phyloP scores from a whole-genome alignment of 2,113 vertebrate genomes.

The Heteronetta atricapilla region DNA sequence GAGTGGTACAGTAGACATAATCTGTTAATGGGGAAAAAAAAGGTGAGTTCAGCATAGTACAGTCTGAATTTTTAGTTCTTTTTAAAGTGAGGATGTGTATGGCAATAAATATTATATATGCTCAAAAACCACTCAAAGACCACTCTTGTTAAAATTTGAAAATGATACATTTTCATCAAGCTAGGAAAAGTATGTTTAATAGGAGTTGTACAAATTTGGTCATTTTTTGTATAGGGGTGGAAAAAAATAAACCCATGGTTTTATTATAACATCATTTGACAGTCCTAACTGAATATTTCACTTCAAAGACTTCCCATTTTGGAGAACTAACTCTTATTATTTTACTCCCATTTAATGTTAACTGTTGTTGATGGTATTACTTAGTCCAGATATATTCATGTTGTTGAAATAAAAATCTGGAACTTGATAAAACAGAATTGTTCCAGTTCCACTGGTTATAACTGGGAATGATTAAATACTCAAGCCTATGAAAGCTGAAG shows the following conservation, averaged over 20 bases:
- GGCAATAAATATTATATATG: slow-evolving; percentile 71
- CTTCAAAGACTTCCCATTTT: slow-evolving; percentile 72
- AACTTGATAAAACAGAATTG: slow-evolving; percentile 53
- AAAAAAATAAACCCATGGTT: slow-evolving; percentile 66
- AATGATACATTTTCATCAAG: slow-evolving; percentile 70
- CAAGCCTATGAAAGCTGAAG: slow-evolving; percentile 58
- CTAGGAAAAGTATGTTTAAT: slow-evolving; percentile 69
- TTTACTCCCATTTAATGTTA: slow-evolving; percentile 73
- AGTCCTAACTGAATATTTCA: slow-evolving; percentile 70
- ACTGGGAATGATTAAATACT: slow-evolving; percentile 59
- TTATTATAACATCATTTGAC: slow-evolving; percentile 74
- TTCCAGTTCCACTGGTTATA: slow-evolving; percentile 58
- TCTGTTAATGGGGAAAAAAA: slow-evolving; percentile 51
- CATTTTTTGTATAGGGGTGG: slow-evolving; percentile 67
- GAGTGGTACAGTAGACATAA: slow-evolving; percentile 61
- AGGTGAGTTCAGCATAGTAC: slow-evolving; percentile 57
- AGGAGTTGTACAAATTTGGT: slow-evolving; percentile 77
- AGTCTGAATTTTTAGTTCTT: slow-evolving; percentile 77
- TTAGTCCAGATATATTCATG: slow-evolving; percentile 63
- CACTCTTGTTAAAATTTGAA: slow-evolving; percentile 73
- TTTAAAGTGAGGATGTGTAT: slow-evolving; percentile 73
- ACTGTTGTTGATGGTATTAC: slow-evolving; percentile 70
- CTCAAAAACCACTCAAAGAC: slow-evolving; percentile 67
- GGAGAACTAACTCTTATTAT: slow-evolving; percentile 66
- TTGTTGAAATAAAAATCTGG: slow-evolving; percentile 60